Evolutionary conservation across 1,140 invertebrate species (phyloP).

Genomic region (Hirudo medicinalis): DNA sequence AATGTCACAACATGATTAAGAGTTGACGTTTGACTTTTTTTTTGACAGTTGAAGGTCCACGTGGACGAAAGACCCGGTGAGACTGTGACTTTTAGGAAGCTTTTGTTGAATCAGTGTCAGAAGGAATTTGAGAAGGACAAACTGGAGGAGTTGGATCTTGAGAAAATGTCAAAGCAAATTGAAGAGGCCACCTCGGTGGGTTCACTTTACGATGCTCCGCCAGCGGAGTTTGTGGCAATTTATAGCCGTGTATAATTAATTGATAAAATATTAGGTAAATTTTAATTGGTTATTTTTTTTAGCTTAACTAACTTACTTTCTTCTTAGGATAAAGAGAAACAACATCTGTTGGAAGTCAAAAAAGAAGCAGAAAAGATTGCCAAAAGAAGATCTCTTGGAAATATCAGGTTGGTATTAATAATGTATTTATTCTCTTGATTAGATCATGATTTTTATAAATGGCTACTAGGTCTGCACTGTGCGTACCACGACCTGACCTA

Average conservation of each 20-base stretch:
- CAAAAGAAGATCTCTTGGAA: conserved; percentile 68
- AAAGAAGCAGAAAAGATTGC: conserved; percentile 59
- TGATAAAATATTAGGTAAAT: no score
- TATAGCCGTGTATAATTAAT: no score
- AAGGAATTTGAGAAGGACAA: conserved; percentile 69
- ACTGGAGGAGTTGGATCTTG: conserved; percentile 44
- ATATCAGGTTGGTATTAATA: conserved; percentile 51
- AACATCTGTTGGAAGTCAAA: conserved; percentile 14
- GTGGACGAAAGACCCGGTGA: conserved; percentile 33
- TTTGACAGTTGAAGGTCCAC: conserved; percentile 33
- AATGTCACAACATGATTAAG: no score
- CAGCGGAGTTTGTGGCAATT: no score
- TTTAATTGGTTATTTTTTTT: no score
- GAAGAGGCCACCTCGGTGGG: conserved; percentile 25
- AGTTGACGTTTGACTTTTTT: background rate
- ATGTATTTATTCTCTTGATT: background rate
- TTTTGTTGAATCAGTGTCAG: conserved; percentile 71
- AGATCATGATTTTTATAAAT: background rate
- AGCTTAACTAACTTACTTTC: no score
- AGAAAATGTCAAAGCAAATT: conserved; percentile 28
- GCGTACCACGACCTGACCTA: no score
- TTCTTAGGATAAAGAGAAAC: conserved; percentile 4
- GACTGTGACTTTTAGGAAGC: conserved; percentile 59
- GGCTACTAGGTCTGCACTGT: no score
- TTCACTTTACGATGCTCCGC: no score